Evolutionary conservation across 2,113 vertebrate species (phyloP), one percentile per base, ranked within the genome.

Genomic region (Saccopteryx leptura): DNA sequence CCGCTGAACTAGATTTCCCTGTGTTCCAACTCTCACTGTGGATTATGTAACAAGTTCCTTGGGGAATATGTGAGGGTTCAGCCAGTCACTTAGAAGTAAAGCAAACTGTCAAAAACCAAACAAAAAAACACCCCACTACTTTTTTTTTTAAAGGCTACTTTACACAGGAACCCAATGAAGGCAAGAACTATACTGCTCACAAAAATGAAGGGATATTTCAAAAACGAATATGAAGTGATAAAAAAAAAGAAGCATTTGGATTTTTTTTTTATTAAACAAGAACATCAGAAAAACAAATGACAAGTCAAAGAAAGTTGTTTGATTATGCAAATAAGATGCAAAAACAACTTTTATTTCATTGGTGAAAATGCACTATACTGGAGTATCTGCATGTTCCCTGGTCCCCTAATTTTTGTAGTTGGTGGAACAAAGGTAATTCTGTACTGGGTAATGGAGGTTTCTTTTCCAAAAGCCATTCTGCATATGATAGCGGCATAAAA

Each of bases 1-100:
- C 72, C 46, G 61, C 88, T 82, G 71, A 91, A 88, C 94, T 68
- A 75, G 78, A 84, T 69, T 90, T 74, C 89, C 68, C 72, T 18
- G 50, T 68, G 60, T 92, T 97, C 87, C 94, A 96, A 98, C 93
- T 63, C 72, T 95, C 86, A 91, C 68, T 95, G 68, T 89, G 90
- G 95, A 88, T 98, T 98, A 95, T 95, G 87, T 97, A 98, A 98
- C 91, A 71, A 94, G 95, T 58, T 96, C 97, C 89, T 94, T 71
- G 15, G 91, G 92, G 90, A 90, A 39, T 90, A 63, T 48, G 75
- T 21, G 28, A 75, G 72, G 54, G 93, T 93, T 95, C 95, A 96
- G 84, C 82, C 91, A 93, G 78, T 95, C 39, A 39, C 85, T 94
- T 89, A 91, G 87, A 87, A 94, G 84, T 94, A 79, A 90, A 96